Conservation (phyloP, 92 coral and sea anemone genomes). For the Actinernus sp. region DNA sequence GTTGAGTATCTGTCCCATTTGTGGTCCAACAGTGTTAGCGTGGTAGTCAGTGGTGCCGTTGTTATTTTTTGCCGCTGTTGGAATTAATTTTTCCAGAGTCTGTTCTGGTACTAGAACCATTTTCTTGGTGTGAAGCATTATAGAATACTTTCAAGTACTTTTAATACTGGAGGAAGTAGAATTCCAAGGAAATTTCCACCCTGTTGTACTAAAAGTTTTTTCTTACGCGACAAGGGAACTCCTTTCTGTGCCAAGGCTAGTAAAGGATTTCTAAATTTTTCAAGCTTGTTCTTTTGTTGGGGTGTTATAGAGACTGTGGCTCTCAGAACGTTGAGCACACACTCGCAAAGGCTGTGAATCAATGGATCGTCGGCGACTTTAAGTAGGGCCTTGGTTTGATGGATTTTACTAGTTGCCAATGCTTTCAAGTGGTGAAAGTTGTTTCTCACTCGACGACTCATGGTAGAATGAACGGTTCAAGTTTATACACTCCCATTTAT, state of each 20-base stretch:
- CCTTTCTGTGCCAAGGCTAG: neutral
- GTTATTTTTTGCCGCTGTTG: slow-evolving; percentile 3
- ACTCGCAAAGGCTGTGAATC: slow-evolving; percentile 17
- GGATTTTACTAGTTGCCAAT: neutral
- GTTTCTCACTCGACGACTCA: slow-evolving; percentile 1
- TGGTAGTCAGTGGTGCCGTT: slow-evolving; percentile 8
- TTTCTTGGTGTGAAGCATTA: slow-evolving; percentile 5
- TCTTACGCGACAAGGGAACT: neutral
- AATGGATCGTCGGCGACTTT: slow-evolving; percentile 33
- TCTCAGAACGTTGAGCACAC: neutral
- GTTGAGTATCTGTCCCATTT: too few relatives aligned
- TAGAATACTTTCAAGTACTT: neutral
- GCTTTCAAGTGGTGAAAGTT: slow-evolving; percentile 2
- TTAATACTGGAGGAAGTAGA: slow-evolving; percentile 3
- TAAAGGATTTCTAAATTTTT: slow-evolving; percentile 2
- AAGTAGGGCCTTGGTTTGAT: slow-evolving; percentile 9
- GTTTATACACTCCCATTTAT: slow-evolving; percentile 1
- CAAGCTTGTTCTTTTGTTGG: neutral
- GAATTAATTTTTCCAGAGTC: slow-evolving; percentile 12
- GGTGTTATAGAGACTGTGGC: neutral
- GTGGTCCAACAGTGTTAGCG: neutral
- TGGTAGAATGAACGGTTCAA: neutral
- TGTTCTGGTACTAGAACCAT: slow-evolving; percentile 11
- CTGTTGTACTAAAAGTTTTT: slow-evolving; percentile 9
- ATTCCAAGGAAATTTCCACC: slow-evolving; percentile 15